Evolutionary conservation across 2,888 invertebrate species (phyloP).

Genomic region (Loripinus fragilis): DNA sequence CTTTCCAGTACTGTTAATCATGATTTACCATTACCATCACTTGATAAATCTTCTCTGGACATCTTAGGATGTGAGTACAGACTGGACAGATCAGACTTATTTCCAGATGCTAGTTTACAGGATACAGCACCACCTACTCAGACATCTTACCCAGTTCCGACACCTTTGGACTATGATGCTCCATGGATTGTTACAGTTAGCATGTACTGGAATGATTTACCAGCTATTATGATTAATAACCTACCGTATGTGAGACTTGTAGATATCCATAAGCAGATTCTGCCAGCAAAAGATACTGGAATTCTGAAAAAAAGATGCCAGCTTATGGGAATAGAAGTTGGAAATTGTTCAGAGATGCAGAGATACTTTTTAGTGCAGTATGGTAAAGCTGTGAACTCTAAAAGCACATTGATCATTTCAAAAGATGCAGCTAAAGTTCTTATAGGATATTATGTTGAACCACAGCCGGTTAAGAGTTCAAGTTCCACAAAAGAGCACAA

Average conservation of each 20-base stretch:
- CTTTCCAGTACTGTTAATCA: conserved; percentile 28
- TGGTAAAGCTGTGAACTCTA: conserved; percentile 82
- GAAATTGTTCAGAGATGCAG: conserved; percentile 82
- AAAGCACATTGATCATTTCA: conserved; percentile 81
- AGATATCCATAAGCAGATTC: conserved; percentile 83
- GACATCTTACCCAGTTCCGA: conserved; percentile 7
- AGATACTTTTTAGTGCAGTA: conserved; percentile 83
- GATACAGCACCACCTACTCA: conserved; percentile 39
- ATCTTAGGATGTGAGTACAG: conserved; percentile 62
- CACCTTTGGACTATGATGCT: conserved; percentile 62
- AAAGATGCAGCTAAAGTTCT: conserved; percentile 80
- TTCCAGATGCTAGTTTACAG: conserved; percentile 55
- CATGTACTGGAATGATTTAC: conserved; percentile 83
- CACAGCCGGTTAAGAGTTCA: conserved; percentile 64
- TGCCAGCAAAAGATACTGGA: conserved; percentile 83
- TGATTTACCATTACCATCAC: conserved; percentile 48
- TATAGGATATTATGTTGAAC: conserved; percentile 82
- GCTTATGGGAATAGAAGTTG: conserved; percentile 79
- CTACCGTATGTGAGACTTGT: conserved; percentile 81
- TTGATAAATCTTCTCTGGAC: conserved; percentile 64
- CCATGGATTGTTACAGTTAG: conserved; percentile 81
- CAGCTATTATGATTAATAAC: conserved; percentile 81
- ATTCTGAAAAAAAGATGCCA: conserved; percentile 82
- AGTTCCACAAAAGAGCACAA: conserved; percentile 47
- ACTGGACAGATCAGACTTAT: conserved; percentile 62